Evolutionary conservation across 2,113 vertebrate species (phyloP).

Genomic region (Hippocampus abdominalis): DNA sequence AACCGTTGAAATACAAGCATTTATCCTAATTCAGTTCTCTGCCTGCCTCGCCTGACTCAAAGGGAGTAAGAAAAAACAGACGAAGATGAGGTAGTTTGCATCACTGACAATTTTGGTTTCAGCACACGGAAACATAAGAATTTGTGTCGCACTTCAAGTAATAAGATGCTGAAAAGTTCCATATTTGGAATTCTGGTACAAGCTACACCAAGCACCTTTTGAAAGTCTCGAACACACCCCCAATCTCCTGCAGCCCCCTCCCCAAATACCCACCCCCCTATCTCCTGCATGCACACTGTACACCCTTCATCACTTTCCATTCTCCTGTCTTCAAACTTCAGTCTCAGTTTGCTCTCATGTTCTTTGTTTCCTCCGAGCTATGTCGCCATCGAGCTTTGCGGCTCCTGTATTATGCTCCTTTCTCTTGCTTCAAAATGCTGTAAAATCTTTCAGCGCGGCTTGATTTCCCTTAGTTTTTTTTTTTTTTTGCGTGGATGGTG

Average conservation of each 20-base stretch:
- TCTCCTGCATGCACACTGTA: constrained; percentile 29
- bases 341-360: constrained; percentile 50
- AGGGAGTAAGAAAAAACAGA: constrained; percentile 12
- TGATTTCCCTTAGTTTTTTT: constrained; percentile 36
- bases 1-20: constrained; percentile 24
- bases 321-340: constrained; percentile 59
- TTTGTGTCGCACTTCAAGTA: background rate
- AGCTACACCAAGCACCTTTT: constrained; percentile 17
- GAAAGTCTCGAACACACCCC: constrained; percentile 20
- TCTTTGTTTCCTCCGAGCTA: constrained; percentile 58
- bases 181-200: constrained; percentile 18
- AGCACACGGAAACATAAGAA: constrained; percentile 22
- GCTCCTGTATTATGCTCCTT: constrained; percentile 40
- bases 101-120: constrained; percentile 23
- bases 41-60: constrained; percentile 42
- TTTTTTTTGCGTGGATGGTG: background rate
- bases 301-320: constrained; percentile 51
- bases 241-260: constrained; percentile 33
- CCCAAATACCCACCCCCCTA: background rate
- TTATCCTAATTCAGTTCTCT: constrained; percentile 23
- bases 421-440: constrained; percentile 37
- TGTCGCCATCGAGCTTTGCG: constrained; percentile 55
- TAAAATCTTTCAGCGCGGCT: constrained; percentile 41
- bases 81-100: constrained; percentile 16
- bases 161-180: constrained; percentile 2